Conservation (phyloP, 2,797 vertebrate genomes). For the Oreortyx pictus region DNA sequence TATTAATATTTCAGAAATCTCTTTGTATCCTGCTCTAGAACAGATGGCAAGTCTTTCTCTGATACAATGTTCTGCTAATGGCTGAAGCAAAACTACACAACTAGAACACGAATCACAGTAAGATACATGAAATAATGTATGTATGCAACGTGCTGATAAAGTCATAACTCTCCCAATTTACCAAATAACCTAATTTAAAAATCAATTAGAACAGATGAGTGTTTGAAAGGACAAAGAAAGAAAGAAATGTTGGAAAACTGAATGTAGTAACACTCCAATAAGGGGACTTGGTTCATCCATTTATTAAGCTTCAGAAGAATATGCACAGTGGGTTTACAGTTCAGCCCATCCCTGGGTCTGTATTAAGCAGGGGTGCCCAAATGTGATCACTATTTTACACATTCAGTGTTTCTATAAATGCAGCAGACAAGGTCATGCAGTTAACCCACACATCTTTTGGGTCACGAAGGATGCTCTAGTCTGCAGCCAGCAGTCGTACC, state of each 20-base stretch:
- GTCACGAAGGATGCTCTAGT: not conserved
- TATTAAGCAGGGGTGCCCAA: not conserved
- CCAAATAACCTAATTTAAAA: conserved; percentile 24
- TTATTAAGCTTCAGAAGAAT: not conserved
- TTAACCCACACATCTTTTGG: not conserved
- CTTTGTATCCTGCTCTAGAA: conserved; percentile 39
- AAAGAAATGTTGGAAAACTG: not conserved
- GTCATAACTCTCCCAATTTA: conserved; percentile 15
- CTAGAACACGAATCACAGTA: conserved; percentile 17
- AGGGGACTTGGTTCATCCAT: not conserved
- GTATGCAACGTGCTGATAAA: not conserved
- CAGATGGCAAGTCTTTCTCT: conserved; percentile 27
- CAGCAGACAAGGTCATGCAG: not conserved
- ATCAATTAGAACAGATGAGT: not conserved
- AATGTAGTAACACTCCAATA: not conserved
- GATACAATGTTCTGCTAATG: conserved; percentile 35
- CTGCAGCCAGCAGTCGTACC: not conserved
- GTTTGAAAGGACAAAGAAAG: conserved; percentile 14
- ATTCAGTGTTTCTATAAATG: not conserved
- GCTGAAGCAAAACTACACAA: conserved; percentile 36
- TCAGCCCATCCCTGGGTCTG: not conserved
- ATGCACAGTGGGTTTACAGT: not conserved
- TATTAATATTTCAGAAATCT: conserved; percentile 44
- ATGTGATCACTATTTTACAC: not conserved
- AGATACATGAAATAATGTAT: conserved; percentile 7